Base-by-base conservation (phyloP, 2,888 invertebrate genomes). In the Chironomus tentans region DNA sequence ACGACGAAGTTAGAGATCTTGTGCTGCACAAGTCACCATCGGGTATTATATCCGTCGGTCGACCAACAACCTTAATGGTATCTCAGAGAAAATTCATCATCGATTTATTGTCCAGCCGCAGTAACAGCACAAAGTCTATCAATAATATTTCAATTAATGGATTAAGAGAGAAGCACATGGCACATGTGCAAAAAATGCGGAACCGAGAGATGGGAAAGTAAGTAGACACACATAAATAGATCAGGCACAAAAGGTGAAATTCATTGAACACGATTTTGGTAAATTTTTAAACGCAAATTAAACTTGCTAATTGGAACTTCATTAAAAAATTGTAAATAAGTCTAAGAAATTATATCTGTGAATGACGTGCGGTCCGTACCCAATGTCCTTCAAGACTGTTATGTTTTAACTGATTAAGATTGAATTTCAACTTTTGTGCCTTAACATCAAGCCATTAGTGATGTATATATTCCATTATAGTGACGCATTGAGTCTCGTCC, bases 401-500 rank as follows among this genome's bases (percentile, higher is more conserved):
- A n/a, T n/a, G n/a, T n/a, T n/a, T n/a, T n/a, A n/a, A n/a, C n/a
- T n/a, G 28, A 28, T 28, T 28, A 28, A 28, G 28, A 38, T 38
- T 2, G 10, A 38, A 38, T 38, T 38, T 38, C 38, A 1, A 2
- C 38, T 38, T 38, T 38, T 38, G 10, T 38, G 38, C 38, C 38
- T 38, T 10, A 38, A 10, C 38, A 7, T 10, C 62, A 38, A 7
- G 15, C 21, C 15, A 56, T 56, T 7, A 38, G 28, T 62, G 28
- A 68, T 12, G 47, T 13, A 13, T 68, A n/a, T 56, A 21, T 70
- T 68, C 7, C 62, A 50, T 79, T 84, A 78, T 81, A 88, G 88
- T 80, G 90, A 90, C 81, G 87, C 88, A 50, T 80, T 91, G 76
- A 88, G 89, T 78, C 87, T 87, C 77, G 87, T 89, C 13, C 81